Evolutionary conservation across 2,888 invertebrate genomes (phyloP).

Genomic region (Galeopsomyia nigrocyanea): DNA sequence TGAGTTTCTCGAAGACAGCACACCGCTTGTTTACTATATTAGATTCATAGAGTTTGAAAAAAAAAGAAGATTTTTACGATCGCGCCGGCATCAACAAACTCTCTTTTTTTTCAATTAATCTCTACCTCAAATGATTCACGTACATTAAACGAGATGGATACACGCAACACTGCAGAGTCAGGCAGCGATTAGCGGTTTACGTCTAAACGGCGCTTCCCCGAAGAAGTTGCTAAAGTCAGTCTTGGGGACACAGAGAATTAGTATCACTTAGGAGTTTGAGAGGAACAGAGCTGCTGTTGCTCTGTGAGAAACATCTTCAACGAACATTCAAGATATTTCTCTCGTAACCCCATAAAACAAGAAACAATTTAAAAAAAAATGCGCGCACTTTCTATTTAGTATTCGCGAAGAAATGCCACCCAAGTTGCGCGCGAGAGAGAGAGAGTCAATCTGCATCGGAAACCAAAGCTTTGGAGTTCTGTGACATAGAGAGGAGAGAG

Average conservation of each 20-base stretch:
- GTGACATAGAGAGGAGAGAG: too few species aligned
- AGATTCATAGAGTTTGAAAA: too few species aligned
- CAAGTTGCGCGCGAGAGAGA: not conserved
- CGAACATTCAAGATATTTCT: too few species aligned
- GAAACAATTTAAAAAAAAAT: too few species aligned
- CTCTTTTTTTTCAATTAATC: too few species aligned
- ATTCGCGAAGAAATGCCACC: not conserved
- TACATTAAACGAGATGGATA: not conserved
- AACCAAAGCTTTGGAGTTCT: conserved; percentile 11
- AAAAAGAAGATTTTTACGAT: too few species aligned
- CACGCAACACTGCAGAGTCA: conserved; percentile 7
- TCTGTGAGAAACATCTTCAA: too few species aligned
- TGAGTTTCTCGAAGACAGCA: conserved; percentile 7
- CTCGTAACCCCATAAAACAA: too few species aligned
- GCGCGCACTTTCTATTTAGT: too few species aligned
- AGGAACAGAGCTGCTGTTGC: conserved; percentile 4
- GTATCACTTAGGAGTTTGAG: conserved; percentile 22
- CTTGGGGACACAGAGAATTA: conserved; percentile 25
- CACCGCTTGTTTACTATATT: too few species aligned
- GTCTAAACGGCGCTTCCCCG: conserved; percentile 32
- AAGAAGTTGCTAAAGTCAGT: conserved; percentile 5
- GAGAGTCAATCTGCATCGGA: conserved; percentile 3
- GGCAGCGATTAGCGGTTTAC: conserved; percentile 16
- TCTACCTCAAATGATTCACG: too few species aligned
- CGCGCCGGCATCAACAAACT: too few species aligned